Evolutionary conservation across 2,113 vertebrate genomes (phyloP), one percentile per base, ranked within the genome.

Genomic region (Dromiciops gliroides): DNA sequence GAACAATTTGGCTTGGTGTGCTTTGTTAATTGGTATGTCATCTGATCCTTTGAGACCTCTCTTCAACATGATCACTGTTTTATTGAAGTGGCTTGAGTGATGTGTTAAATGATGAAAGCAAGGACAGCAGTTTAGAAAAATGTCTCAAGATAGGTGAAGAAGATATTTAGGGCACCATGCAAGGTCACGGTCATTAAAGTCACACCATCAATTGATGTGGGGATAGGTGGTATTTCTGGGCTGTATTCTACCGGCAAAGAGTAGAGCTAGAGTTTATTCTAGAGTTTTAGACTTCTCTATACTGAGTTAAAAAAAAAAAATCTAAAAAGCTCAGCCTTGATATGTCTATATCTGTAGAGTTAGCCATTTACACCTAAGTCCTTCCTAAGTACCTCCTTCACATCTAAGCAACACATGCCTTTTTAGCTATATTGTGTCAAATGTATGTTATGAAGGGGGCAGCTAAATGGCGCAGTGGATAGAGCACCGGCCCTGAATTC

Each of bases 21-120:
- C 97, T 98, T 97, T 96, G 98, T 98, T 99, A 98, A 98, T 98
- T 98, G 98, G 97, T 96, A 91, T 98, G 97, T 98, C 98, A 97
- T 94, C 96, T 93, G 89, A 95, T 98, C 98, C 98, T 94, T 95
- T 0, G 97, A 97, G 98, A 97, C 96, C 94, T 96, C 97, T 98
- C 97, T 95, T 98, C 98, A 97, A n/a, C 97, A 89, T 49, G 91
- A 95, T 96, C 92, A 24, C 98, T 96, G 96, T 89, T 98, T 97
- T 91, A 97, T 94, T 98, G 97, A 97, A 98, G 98, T 98, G 97
- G 96, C 97, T 95, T 98, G 98, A 98, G 96, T 98, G 98, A 98
- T 98, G 98, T 98, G 98, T 97, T 97, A 98, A 98, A 97, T 97
- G 98, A 98, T 98, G 98, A 98, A 97, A 98, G 97, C 95, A 53